Base-by-base conservation (phyloP, 2,113 vertebrate genomes). In the Pseudonaja textilis region DNA sequence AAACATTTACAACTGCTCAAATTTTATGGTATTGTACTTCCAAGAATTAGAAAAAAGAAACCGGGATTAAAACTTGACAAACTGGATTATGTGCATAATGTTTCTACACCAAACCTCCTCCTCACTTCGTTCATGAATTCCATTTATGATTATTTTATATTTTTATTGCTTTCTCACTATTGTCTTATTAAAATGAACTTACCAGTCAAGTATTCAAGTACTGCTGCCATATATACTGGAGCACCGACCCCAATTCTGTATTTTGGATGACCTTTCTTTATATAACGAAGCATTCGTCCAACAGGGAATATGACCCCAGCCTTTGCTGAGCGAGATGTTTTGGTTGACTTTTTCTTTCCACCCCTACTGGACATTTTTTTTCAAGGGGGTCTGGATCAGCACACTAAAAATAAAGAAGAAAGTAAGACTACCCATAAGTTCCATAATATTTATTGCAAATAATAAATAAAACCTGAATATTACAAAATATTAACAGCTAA, bases 291-390 rank as follows among this genome's bases (percentile, higher is more conserved):
- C 99, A 99, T 99, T 92, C 99, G 98, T n/a, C 99, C 99, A 45
- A 99, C 99, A 0, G 99, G 99, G 96, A 99, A 99, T 96, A 99
- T 99, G 92, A 99, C 99, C 10, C 99, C 99, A 0, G 99, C 99
- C 96, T 99, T 99, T 20, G 98, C 98, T 0, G 99, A 99, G 95
- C 99, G 97, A 18, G 99, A 99, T 29, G 98, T 99, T 97, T 99
- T 99, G 85, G 99, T 99, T 1, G 97, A 97, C 97, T 99, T 99
- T 98, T 99, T 99, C 98, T 99, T 99, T 95, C 98, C 99, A 92
- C 99, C 99, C 96, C 99, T 98, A 97, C 99, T 99, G 42, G 99
- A 99, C 99, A 99, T 99, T 96, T 95, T 96, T 96, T 95, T 95
- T 95, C 92, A 91, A 92, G 47, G 91, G 89, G 92, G 88, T 93